Evolutionary conservation across 2,888 invertebrate genomes (phyloP).

Genomic region (Leptinotarsa peninsularis): DNA sequence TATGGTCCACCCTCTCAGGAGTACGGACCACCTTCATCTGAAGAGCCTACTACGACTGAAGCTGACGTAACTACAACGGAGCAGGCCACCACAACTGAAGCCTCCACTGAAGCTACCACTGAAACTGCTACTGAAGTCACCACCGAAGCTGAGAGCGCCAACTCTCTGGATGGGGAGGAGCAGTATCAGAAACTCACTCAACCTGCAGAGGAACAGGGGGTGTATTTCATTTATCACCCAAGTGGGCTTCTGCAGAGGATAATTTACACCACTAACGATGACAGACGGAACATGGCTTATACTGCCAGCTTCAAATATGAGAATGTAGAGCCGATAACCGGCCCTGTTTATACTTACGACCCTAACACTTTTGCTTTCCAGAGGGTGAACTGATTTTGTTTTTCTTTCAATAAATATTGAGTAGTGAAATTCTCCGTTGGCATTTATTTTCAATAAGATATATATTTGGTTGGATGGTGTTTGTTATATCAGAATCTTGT

Average conservation of each 20-base stretch:
- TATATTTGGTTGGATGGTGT: background rate
- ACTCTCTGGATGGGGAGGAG: slow-evolving; percentile 31
- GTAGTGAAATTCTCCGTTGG: too few species aligned
- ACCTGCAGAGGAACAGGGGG: slow-evolving; percentile 64
- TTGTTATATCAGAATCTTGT: too few species aligned
- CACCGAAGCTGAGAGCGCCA: slow-evolving; percentile 30
- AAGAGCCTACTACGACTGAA: slow-evolving; percentile 59
- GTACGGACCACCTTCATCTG: slow-evolving; percentile 62
- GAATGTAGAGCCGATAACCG: slow-evolving; percentile 73
- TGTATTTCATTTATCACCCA: slow-evolving; percentile 76
- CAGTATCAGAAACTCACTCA: slow-evolving; percentile 48
- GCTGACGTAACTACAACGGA: slow-evolving; percentile 53
- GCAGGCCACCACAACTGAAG: slow-evolving; percentile 60
- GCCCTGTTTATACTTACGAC: slow-evolving; percentile 71
- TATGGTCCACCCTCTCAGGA: slow-evolving; percentile 39
- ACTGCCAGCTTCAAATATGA: slow-evolving; percentile 74
- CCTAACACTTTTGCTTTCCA: slow-evolving; percentile 56
- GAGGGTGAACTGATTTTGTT: slow-evolving; percentile 25
- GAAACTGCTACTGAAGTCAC: slow-evolving; percentile 19
- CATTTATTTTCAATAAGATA: too few species aligned
- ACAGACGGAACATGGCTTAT: slow-evolving; percentile 73
- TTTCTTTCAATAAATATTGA: too few species aligned
- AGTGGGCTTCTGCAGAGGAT: slow-evolving; percentile 74
- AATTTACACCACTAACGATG: slow-evolving; percentile 70
- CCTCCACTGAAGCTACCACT: slow-evolving; percentile 13